These are phyloP conservation scores for Strigamia maritima DNA, from an alignment of 2,888 invertebrate genomes.

Conservation along the genomic window DNA sequence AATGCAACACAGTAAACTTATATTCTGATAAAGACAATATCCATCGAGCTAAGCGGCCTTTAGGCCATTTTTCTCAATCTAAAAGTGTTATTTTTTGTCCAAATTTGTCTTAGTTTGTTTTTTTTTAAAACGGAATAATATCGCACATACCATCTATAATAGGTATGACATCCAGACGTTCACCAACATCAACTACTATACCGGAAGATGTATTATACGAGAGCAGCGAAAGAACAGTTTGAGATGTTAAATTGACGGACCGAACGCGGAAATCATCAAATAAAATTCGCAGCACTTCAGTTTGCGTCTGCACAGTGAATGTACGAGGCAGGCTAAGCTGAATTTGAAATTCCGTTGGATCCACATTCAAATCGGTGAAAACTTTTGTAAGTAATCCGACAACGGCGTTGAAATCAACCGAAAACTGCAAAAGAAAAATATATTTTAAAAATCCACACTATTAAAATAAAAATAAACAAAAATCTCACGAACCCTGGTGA, in stretches of 20 bases:
- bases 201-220: conserved; percentile 61
- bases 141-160: conserved; percentile 57
- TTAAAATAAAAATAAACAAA: too few relatives aligned
- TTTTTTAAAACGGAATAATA: too few relatives aligned
- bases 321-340: conserved; percentile 56
- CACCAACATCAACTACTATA: conserved; percentile 61
- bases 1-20: too few relatives aligned
- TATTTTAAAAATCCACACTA: background rate
- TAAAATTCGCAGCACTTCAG: conserved; percentile 53
- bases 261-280: conserved; percentile 53
- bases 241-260: conserved; percentile 57
- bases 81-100: too few relatives aligned
- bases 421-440: conserved; percentile 48
- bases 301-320: conserved; percentile 53
- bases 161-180: conserved; percentile 59
- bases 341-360: conserved; percentile 54
- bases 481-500: conserved; percentile 53
- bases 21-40: too few relatives aligned
- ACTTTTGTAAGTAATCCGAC: conserved; percentile 56
- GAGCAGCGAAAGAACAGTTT: conserved; percentile 59
- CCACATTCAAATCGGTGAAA: conserved; percentile 55
- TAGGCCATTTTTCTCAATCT: too few relatives aligned
- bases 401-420: conserved; percentile 54
- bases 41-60: too few relatives aligned
- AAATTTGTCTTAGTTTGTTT: too few relatives aligned